Base-by-base conservation (phyloP, 1,140 invertebrate genomes). In the Venturia canescens region DNA sequence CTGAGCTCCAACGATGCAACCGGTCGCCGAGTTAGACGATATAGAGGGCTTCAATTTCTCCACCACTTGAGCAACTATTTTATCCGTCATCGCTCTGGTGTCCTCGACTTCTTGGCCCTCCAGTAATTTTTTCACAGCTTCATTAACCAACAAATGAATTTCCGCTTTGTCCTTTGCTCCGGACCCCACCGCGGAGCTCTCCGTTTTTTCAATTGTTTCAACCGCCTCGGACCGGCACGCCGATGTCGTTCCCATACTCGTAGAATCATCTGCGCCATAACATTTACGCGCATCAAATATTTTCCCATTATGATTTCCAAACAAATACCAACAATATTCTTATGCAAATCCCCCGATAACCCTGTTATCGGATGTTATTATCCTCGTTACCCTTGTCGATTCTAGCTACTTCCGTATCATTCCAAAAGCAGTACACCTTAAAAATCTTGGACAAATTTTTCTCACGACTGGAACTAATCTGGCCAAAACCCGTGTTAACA, bases 51-150 rank as follows among this genome's bases (percentile, higher is more conserved):
- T 91, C 7, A 92, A 79, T 18, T 88, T 90, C 79, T 92, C 90
- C 0, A 92, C 91, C 9, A 92, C 90, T 78, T 91, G 89, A 38
- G 89, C 87, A 18, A 92, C 91, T 34, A 93, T 91, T 50, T 91
- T 92, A 48, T 92, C 86, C 0, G 87, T 90, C 75, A 89, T 87
- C 57, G 88, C 85, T n/a, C 88, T 87, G 4, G 89, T 85, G 70
- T 90, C 86, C 0, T 87, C 77, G 18, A 89, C 86, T 69, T 89
- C 87, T 79, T 91, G 90, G 84, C 91, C 88, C 9, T 86, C 90
- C 2, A 93, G 81, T 3, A 92, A 90, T 80, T 93, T 92, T 69
- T 92, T 92, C 0, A 93, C 90, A n/a, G 92, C 91, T 82, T 93
- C 92, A 0, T 91, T 89, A 16, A 93, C 91, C 67, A 93, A 81